Evolutionary conservation across 2,888 invertebrate genomes (phyloP).

Genomic region (Plagodis pulveraria): DNA sequence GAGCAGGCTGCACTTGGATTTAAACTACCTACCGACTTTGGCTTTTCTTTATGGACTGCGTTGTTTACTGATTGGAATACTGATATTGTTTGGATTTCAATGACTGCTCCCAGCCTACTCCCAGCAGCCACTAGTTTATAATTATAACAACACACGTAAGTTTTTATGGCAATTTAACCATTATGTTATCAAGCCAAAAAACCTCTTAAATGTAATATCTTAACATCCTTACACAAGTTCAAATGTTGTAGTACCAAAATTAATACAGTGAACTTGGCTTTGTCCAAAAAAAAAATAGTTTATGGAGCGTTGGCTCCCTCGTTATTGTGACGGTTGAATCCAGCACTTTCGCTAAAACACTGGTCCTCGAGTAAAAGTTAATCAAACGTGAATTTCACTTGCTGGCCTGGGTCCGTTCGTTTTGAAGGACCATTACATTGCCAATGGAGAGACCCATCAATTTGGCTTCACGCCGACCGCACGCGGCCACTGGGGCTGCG

Average conservation of each 20-base stretch:
- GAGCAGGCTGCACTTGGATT: too few species aligned
- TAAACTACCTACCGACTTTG: too few species aligned
- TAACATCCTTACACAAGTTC: too few species aligned
- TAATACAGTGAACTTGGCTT: neutral
- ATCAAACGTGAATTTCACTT: slow-evolving; percentile 82
- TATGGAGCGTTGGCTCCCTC: slow-evolving; percentile 1
- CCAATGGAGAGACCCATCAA: slow-evolving; percentile 82
- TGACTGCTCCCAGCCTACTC: too few species aligned
- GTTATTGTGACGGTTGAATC: slow-evolving; percentile 32
- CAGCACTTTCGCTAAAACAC: slow-evolving; percentile 54
- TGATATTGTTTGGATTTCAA: too few species aligned
- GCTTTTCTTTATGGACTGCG: too few species aligned
- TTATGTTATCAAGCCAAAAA: too few species aligned
- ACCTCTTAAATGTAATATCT: too few species aligned
- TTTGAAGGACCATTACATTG: slow-evolving; percentile 83
- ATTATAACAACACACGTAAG: too few species aligned
- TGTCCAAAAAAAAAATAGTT: slow-evolving; percentile 3
- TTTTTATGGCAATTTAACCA: too few species aligned
- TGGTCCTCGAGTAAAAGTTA: slow-evolving; percentile 71
- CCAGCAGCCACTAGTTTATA: too few species aligned
- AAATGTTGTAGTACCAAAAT: neutral
- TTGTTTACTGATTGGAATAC: too few species aligned
- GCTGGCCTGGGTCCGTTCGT: slow-evolving; percentile 75
- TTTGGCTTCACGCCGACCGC: slow-evolving; percentile 80
- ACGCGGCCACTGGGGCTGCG: slow-evolving; percentile 69